These are phyloP conservation scores for Tetramorium alpestre DNA, from an alignment of 1,140 invertebrate species.

Conservation along the genomic window DNA sequence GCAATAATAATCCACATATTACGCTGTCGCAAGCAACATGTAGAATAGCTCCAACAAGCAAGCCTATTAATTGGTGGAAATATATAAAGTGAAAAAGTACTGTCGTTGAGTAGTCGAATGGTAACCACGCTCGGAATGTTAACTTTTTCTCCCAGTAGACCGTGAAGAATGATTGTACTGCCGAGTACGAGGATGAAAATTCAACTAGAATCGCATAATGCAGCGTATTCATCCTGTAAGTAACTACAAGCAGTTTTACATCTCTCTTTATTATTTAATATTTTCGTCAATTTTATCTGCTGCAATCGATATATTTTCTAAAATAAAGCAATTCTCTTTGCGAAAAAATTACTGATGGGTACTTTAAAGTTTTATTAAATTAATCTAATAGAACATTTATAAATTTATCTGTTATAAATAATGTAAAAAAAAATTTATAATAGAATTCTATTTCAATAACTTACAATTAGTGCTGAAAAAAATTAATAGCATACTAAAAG, in stretches of 20 bases:
- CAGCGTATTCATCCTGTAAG: conserved; percentile 21
- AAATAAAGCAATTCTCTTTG: not conserved
- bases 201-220: conserved; percentile 3
- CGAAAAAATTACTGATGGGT: not conserved
- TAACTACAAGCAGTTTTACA: not conserved
- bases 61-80: conserved; percentile 34
- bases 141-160: not conserved
- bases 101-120: conserved; percentile 32
- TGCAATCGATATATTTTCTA: not conserved
- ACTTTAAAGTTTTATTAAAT: not conserved
- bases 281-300: not conserved
- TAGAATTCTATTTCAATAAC: too few relatives aligned
- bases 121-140: conserved; percentile 50
- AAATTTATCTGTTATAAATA: not conserved
- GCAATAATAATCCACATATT: conserved; percentile 63
- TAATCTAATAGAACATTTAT: not conserved
- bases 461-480: not conserved
- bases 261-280: conserved; percentile 3
- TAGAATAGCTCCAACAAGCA: not conserved
- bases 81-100: conserved; percentile 26
- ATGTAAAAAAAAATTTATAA: not conserved
- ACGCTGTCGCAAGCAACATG: conserved; percentile 64
- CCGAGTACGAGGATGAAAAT: not conserved
- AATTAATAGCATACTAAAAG: not conserved
- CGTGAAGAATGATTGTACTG: not conserved